A percentile compares a stretch with the other conserved stretches of the same genome.
These are phyloP conservation scores for Alitta virens DNA, from an alignment of 2,888 invertebrate genomes.

Conservation along the genomic window DNA sequence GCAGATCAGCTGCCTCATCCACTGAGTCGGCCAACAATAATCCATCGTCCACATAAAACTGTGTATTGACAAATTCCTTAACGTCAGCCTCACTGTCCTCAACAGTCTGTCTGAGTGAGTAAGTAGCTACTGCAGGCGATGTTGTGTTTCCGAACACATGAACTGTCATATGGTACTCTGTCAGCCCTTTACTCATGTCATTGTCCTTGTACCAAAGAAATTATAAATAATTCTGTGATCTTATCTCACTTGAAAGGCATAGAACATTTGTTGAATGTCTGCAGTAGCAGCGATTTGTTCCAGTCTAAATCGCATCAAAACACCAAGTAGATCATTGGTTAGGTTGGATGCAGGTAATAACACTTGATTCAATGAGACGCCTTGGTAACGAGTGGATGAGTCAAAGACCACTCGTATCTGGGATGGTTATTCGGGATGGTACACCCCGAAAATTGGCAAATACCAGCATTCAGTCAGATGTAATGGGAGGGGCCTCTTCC, in stretches of 20 bases:
- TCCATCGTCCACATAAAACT: conserved; percentile 29
- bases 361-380: conserved; percentile 21
- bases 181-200: background rate
- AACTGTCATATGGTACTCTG: conserved; percentile 15
- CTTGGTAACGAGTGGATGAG: conserved; percentile 18
- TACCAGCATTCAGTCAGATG: conserved; percentile 5
- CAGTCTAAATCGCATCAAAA: conserved; percentile 21
- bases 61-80: conserved; percentile 16
- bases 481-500: background rate
- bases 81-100: conserved; percentile 12
- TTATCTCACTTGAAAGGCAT: conserved; percentile 14
- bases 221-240: conserved; percentile 12
- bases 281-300: conserved; percentile 20
- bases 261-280: conserved; percentile 28
- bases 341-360: conserved; percentile 23
- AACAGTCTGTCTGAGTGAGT: conserved; percentile 3
- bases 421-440: conserved; percentile 17
- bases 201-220: conserved; percentile 25
- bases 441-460: conserved; percentile 19
- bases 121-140: conserved; percentile 15
- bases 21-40: conserved; percentile 9
- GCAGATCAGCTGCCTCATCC: too few relatives aligned
- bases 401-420: conserved; percentile 26
- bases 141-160: conserved; percentile 16
- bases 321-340: conserved; percentile 19